Percentiles rank a stretch among this genome's conserved stretches.
phyloP scores from a whole-genome alignment of 2,113 vertebrate genomes.

The Cynoglossus semilaevis region DNA sequence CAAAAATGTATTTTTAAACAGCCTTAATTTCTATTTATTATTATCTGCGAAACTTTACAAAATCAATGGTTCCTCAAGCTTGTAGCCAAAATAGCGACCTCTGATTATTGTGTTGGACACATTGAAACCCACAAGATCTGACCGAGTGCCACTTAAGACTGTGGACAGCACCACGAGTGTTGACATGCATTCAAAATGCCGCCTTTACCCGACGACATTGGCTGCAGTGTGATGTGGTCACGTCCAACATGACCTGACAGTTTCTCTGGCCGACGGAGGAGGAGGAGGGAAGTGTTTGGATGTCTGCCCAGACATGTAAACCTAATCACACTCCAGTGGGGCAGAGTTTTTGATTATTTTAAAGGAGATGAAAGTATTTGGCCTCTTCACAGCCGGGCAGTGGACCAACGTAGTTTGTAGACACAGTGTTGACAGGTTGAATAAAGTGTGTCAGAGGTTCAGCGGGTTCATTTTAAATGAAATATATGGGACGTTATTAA shows the following conservation, averaged over 20 bases:
- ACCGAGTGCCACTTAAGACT: background rate
- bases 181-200: constrained; percentile 4
- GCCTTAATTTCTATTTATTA: no score
- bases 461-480: constrained; percentile 35
- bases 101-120: background rate
- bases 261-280: constrained; percentile 21
- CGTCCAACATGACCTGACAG: constrained; percentile 27
- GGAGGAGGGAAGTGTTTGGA: constrained; percentile 24
- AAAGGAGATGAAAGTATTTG: constrained; percentile 39
- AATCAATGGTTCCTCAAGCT: no score
- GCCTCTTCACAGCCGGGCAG: constrained; percentile 13
- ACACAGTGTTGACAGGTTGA: constrained; percentile 38
- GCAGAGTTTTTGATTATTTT: constrained; percentile 47
- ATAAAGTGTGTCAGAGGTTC: constrained; percentile 44
- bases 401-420: constrained; percentile 15
- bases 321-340: constrained; percentile 43
- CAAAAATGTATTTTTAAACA: no score
- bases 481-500: constrained; percentile 32
- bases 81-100: background rate
- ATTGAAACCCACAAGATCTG: background rate
- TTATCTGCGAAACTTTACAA: no score
- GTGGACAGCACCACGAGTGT: background rate
- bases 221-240: constrained; percentile 41
- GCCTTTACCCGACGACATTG: constrained; percentile 13
- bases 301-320: constrained; percentile 47